Percentiles rank a stretch among this genome's conserved stretches.
Evolutionary conservation across 2,888 invertebrate species (phyloP).

Genomic region (Lordiphosa fenestrarum): DNA sequence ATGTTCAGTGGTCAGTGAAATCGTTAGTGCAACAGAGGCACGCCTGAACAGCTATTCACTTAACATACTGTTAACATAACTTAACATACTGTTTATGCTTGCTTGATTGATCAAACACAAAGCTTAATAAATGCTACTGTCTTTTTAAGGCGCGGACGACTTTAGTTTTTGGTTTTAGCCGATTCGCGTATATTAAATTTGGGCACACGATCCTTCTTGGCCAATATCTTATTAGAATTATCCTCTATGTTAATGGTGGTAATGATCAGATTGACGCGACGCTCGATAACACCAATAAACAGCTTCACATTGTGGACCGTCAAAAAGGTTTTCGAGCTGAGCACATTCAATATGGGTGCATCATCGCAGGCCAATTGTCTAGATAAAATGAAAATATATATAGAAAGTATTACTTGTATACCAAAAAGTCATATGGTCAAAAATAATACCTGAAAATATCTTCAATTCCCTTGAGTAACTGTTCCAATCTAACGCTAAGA

Average conservation of each 20-base stretch:
- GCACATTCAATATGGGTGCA: slow-evolving; percentile 85
- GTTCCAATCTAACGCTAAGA: slow-evolving; percentile 64
- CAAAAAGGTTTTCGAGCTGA: slow-evolving; percentile 87
- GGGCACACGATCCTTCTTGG: slow-evolving; percentile 78
- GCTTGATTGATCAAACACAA: too few species aligned
- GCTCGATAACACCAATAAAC: slow-evolving; percentile 90
- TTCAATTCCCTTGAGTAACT: slow-evolving; percentile 81
- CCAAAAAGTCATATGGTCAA: neutral
- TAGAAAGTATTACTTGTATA: neutral
- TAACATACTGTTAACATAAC: too few species aligned
- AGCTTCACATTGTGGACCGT: slow-evolving; percentile 89
- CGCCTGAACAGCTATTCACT: too few species aligned
- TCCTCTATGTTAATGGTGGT: slow-evolving; percentile 76
- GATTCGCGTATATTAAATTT: slow-evolving; percentile 80
- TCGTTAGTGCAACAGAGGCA: too few species aligned
- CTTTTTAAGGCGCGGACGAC: too few species aligned
- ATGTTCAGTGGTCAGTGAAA: too few species aligned
- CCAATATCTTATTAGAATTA: slow-evolving; percentile 76
- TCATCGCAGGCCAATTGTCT: slow-evolving; percentile 87
- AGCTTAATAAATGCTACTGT: too few species aligned
- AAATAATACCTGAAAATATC: slow-evolving; percentile 78
- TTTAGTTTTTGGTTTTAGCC: slow-evolving; percentile 71
- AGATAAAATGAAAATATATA: slow-evolving; percentile 22
- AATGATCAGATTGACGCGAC: slow-evolving; percentile 81
- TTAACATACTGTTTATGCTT: too few species aligned